Base-by-base conservation (phyloP, 2,888 invertebrate genomes). In the Caenorhabditis becei region DNA sequence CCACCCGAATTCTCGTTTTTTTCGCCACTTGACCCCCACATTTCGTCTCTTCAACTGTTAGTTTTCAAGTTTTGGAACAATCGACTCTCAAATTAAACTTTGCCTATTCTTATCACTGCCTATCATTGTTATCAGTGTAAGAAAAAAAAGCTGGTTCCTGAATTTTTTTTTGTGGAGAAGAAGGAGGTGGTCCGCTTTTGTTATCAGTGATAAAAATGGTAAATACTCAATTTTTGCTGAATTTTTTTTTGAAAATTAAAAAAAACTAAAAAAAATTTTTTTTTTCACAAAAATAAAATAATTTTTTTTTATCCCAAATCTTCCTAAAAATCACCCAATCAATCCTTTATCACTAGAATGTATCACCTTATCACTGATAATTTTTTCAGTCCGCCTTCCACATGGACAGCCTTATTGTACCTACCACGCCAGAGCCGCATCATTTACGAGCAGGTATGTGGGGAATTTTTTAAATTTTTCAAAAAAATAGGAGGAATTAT, bases 351-450 rank as follows among this genome's bases (percentile, higher is more conserved):
- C n/a, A n/a, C n/a, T n/a, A n/a, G n/a, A n/a, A n/a, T n/a, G n/a
- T n/a, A n/a, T n/a, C n/a, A n/a, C n/a, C n/a, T n/a, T n/a, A n/a
- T n/a, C n/a, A n/a, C n/a, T n/a, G n/a, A n/a, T n/a, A n/a, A n/a
- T n/a, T n/a, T n/a, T 69, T 77, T 32, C 69, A 77, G 77, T 77
- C 75, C 59, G 66, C 66, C 59, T 75, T 65, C 70, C 78, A 78
- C 69, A 78, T 78, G 78, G 78, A 78, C 71, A 78, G 78, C 71
- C 78, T 78, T n/a, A 71, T 71, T 61, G 78, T 71, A 32, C 77
- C 77, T 32, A 71, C 78, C 53, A 69, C 78, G 51, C 78, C 78
- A 41, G 65, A 70, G 47, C 65, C 70, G 61, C 69, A 71, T 44
- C 53, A 61, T 3, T n/a, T 71, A 14, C 41, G 63, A 35, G 37